A percentile compares a stretch with the other conserved stretches of the same genome.
Conservation (phyloP, 1,140 invertebrate species). For the Lethocerus indicus region DNA sequence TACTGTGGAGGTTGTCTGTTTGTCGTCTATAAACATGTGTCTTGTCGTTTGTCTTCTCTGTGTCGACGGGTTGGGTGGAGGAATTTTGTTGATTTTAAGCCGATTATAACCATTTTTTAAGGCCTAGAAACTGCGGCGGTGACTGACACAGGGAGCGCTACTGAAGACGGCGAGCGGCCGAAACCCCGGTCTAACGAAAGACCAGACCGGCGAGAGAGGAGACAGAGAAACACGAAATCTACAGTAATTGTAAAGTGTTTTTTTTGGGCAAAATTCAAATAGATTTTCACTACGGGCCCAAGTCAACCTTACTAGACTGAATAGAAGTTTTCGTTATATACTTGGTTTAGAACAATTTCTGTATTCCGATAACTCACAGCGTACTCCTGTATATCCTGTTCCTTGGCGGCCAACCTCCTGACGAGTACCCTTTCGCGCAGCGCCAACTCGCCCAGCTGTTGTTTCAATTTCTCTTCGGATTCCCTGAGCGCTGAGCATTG, state of each 20-base stretch:
- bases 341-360: too few relatives aligned
- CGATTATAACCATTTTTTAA: too few relatives aligned
- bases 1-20: too few relatives aligned
- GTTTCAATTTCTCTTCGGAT: constrained; percentile 62
- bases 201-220: neutral
- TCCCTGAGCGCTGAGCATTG: constrained; percentile 56
- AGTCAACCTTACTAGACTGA: neutral
- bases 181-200: neutral
- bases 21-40: too few relatives aligned
- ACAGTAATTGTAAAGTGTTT: neutral
- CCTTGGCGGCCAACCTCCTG: constrained; percentile 78
- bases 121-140: too few relatives aligned
- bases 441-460: constrained; percentile 66
- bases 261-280: neutral
- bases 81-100: too few relatives aligned
- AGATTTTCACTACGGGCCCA: neutral
- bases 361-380: constrained; percentile 52
- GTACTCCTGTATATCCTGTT: constrained; percentile 92
- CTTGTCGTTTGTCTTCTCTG: too few relatives aligned
- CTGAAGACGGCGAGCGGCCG: too few relatives aligned
- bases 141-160: too few relatives aligned
- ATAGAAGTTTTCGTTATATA: too few relatives aligned
- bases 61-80: too few relatives aligned
- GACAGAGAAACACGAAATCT: neutral
- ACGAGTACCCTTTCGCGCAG: constrained; percentile 83